Conservation (phyloP, 1,140 invertebrate genomes). For the Megalopta genalis region DNA sequence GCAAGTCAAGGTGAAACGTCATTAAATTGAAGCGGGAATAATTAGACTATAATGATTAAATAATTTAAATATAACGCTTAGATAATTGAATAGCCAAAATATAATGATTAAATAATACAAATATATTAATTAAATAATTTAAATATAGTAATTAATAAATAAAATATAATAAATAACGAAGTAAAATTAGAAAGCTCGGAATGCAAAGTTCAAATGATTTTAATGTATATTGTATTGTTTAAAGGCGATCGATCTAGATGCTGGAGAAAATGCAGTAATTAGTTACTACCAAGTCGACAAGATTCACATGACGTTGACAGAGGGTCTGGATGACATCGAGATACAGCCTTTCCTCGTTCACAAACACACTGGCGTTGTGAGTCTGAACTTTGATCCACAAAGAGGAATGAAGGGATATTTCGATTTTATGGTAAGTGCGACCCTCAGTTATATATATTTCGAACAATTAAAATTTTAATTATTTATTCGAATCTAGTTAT, state of each 20-base stretch:
- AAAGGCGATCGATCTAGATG: conserved; percentile 91
- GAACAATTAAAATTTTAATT: too few species aligned
- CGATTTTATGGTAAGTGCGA: conserved; percentile 87
- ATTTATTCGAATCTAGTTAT: too few species aligned
- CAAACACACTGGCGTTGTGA: conserved; percentile 88
- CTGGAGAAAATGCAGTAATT: conserved; percentile 87
- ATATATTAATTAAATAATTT: too few species aligned
- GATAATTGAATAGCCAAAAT: too few species aligned
- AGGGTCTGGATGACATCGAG: conserved; percentile 90
- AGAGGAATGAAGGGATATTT: conserved; percentile 98
- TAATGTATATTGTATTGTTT: conserved; percentile 47
- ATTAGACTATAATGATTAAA: too few species aligned
- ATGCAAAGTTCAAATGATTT: too few species aligned
- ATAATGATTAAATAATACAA: too few species aligned
- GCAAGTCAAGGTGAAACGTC: conserved; percentile 86
- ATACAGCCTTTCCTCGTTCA: conserved; percentile 92
- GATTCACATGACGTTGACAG: conserved; percentile 90
- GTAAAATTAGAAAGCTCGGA: too few species aligned
- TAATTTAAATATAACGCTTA: too few species aligned
- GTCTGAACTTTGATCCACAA: conserved; percentile 96
- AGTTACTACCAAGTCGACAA: conserved; percentile 89
- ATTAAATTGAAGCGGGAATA: too few species aligned
- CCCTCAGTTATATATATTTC: background rate
- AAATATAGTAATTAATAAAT: too few species aligned
- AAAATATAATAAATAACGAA: too few species aligned